phyloP scores from a whole-genome alignment of 2,113 vertebrate genomes.

The Mastomys coucha region DNA sequence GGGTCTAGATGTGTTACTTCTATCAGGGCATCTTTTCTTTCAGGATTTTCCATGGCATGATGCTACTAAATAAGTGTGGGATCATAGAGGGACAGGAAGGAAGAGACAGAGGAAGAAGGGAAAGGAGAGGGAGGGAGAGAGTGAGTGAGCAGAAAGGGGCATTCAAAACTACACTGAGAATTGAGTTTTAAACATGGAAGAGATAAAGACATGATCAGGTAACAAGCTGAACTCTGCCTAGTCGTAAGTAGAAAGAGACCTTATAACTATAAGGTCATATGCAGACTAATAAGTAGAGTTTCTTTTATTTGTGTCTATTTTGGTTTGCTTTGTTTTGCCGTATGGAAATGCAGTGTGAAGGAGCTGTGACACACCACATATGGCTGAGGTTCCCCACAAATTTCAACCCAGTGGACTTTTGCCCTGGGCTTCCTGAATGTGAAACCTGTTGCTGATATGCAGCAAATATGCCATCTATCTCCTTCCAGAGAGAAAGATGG shows the following conservation, averaged over 20 bases:
- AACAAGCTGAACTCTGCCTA: neutral
- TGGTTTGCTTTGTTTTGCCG: neutral
- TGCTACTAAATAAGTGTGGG: neutral
- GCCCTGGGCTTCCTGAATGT: conserved; percentile 38
- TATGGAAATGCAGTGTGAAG: neutral
- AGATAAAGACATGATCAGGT: neutral
- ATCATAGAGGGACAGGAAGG: neutral
- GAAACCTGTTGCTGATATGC: conserved; percentile 4
- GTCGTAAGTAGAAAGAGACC: neutral
- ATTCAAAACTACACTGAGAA: conserved; percentile 5
- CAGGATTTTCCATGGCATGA: neutral
- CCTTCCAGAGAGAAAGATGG: conserved; percentile 37
- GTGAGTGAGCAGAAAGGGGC: neutral
- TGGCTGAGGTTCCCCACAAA: neutral
- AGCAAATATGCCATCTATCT: conserved; percentile 26
- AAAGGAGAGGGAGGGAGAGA: neutral
- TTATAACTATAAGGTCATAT: neutral
- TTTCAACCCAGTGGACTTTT: conserved; percentile 42
- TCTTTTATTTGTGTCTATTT: neutral
- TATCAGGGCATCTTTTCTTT: neutral
- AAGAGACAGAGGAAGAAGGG: no score
- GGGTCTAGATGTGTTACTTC: neutral
- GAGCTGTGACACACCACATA: neutral
- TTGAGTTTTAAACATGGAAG: conserved; percentile 35
- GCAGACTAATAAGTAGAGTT: neutral